Percentiles rank a stretch among this genome's conserved stretches.
Evolutionary conservation across 30 jellyfish, hydroid and myxozoan species (phyloP).

Genomic region (Mastigias papua): DNA sequence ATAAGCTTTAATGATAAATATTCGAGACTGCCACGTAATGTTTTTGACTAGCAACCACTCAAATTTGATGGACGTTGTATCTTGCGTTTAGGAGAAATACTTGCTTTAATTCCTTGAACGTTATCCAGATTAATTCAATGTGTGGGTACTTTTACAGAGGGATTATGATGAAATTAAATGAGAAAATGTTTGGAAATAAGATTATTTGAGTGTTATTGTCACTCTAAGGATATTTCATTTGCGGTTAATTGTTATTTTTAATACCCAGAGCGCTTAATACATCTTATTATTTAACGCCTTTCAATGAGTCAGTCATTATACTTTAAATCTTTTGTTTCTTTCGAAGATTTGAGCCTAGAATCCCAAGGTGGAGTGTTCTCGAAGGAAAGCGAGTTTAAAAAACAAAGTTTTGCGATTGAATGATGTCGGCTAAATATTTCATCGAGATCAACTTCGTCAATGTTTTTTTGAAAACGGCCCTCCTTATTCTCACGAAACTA

Average conservation of each 20-base stretch:
- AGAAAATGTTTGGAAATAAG: neutral
- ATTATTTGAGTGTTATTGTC: neutral
- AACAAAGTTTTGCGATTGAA: neutral
- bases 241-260: slow-evolving; percentile 1
- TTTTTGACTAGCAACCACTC: too few species aligned
- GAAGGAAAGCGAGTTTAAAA: neutral
- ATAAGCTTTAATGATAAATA: too few species aligned
- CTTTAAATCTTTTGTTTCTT: neutral
- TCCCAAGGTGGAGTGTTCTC: neutral
- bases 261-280: neutral
- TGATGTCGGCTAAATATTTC: too few species aligned
- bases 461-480: too few species aligned
- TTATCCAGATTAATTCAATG: too few species aligned
- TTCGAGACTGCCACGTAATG: too few species aligned
- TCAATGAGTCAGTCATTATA: neutral
- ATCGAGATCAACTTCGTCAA: too few species aligned
- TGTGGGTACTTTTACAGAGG: too few species aligned
- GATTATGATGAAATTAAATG: neutral
- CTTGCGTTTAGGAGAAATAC: too few species aligned
- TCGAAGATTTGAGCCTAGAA: neutral
- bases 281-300: neutral
- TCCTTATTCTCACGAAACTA: too few species aligned
- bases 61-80: too few species aligned
- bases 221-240: neutral
- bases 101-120: too few species aligned